Conservation (phyloP, 92 coral and sea anemone genomes). For the Micromussa lordhowensis region DNA sequence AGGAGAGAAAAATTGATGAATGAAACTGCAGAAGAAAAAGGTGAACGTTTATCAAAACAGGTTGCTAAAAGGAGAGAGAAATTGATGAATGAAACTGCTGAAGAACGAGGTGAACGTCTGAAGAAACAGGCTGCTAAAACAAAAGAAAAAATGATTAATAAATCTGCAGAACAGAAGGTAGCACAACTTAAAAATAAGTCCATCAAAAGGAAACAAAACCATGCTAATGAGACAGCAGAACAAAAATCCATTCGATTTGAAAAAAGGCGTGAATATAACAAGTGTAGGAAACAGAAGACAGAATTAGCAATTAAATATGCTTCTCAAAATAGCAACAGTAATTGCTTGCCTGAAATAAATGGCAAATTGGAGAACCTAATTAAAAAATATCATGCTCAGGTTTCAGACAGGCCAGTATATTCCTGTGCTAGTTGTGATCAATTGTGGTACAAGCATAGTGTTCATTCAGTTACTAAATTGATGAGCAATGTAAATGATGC, state of each 20-base stretch:
- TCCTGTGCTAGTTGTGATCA: conserved; percentile 73
- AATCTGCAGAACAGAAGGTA: conserved; percentile 7
- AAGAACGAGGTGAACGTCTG: too few relatives aligned
- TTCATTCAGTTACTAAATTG: conserved; percentile 40
- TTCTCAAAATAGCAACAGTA: too few relatives aligned
- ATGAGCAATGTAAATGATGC: conserved; percentile 26
- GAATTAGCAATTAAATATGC: too few relatives aligned
- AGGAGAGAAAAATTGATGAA: conserved; percentile 8
- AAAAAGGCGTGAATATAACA: neutral
- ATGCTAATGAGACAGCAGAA: conserved; percentile 11
- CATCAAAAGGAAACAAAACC: too few relatives aligned
- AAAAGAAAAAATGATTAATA: neutral
- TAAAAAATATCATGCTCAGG: conserved; percentile 66
- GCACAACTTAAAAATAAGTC: neutral
- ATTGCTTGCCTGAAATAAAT: conserved; percentile 23
- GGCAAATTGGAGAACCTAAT: conserved; percentile 23
- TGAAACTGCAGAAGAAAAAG: too few relatives aligned
- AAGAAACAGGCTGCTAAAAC: conserved; percentile 17
- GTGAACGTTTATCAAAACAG: too few relatives aligned
- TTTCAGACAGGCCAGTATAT: conserved; percentile 63
- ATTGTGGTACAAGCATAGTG: too few relatives aligned
- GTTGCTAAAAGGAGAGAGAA: too few relatives aligned
- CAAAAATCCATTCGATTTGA: conserved; percentile 15
- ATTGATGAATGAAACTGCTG: too few relatives aligned
- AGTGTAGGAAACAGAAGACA: neutral